phyloP scores from a whole-genome alignment of 2,113 vertebrate species.

The Chlamydotis undulata region DNA sequence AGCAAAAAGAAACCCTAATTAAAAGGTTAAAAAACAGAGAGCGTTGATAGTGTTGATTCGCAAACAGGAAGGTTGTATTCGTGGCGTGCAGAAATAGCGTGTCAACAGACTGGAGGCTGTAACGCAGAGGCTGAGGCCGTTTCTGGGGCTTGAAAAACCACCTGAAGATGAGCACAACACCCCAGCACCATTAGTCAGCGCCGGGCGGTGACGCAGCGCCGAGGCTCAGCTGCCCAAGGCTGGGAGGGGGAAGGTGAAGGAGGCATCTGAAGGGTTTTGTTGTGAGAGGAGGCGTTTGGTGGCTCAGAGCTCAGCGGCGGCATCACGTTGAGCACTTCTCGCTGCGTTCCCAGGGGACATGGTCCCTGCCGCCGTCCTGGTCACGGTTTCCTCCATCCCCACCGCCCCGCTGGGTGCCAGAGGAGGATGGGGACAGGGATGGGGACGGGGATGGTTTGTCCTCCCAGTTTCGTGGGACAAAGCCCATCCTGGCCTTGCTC shows the following conservation, averaged over 20 bases:
- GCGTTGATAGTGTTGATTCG: not conserved
- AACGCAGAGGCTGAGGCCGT: not conserved
- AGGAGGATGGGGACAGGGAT: not conserved
- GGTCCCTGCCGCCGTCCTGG: accelerated
- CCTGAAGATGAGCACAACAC: not conserved
- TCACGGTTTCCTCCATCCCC: not conserved
- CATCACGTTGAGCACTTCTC: accelerated
- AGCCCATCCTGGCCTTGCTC: not conserved
- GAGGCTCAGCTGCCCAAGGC: not conserved
- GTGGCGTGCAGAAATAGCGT: not conserved
- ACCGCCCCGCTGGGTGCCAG: accelerated
- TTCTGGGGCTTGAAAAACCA: not conserved
- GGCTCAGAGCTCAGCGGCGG: not conserved
- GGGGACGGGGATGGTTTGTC: not conserved
- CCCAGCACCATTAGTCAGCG: accelerated
- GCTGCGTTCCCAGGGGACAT: accelerated
- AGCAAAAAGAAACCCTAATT: not conserved
- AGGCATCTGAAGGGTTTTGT: not conserved
- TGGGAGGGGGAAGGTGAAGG: accelerated
- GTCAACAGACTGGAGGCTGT: not conserved
- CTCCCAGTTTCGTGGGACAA: not conserved
- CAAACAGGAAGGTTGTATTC: not conserved
- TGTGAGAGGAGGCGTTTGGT: accelerated
- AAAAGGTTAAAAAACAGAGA: not conserved
- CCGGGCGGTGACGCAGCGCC: not conserved